Evolutionary conservation across 1,140 invertebrate species (phyloP).

Genomic region (Drosophila pandora): DNA sequence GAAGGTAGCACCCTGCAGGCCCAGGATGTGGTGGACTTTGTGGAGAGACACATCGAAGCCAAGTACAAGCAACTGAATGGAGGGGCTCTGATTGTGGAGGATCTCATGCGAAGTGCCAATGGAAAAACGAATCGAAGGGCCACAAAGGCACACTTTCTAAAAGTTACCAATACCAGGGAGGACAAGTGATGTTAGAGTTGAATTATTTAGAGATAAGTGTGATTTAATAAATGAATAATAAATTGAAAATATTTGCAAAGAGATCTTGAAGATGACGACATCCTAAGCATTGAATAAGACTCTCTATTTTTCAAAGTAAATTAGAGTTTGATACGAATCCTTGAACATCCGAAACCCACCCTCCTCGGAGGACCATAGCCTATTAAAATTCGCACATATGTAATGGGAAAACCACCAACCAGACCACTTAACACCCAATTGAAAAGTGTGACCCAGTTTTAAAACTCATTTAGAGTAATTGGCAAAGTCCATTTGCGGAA

Average conservation of each 20-base stretch:
- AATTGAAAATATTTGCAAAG: too few relatives aligned
- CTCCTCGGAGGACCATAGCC: neutral
- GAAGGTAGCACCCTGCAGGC: constrained; percentile 14
- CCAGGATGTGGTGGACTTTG: constrained; percentile 43
- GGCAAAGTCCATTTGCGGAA: constrained; percentile 51
- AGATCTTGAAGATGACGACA: too few relatives aligned
- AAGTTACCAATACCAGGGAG: constrained; percentile 1
- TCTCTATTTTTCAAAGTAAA: neutral
- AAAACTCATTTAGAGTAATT: constrained; percentile 51
- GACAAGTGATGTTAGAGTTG: neutral
- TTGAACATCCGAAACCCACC: neutral
- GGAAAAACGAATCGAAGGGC: constrained; percentile 24
- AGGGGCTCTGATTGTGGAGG: constrained; percentile 86
- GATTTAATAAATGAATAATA: neutral
- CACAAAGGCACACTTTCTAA: constrained; percentile 17
- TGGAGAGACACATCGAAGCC: constrained; percentile 63
- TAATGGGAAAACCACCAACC: constrained; percentile 23
- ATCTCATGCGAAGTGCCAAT: constrained; percentile 23
- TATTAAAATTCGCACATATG: constrained; percentile 64
- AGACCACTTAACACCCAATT: constrained; percentile 55
- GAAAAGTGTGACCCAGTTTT: constrained; percentile 58
- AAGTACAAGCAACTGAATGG: constrained; percentile 85
- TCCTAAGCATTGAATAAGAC: too few relatives aligned
- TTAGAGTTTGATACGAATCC: neutral
- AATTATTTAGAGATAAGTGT: too few relatives aligned